Evolutionary conservation across 2,113 vertebrate genomes (phyloP).

Genomic region (Addax nasomaculatus): DNA sequence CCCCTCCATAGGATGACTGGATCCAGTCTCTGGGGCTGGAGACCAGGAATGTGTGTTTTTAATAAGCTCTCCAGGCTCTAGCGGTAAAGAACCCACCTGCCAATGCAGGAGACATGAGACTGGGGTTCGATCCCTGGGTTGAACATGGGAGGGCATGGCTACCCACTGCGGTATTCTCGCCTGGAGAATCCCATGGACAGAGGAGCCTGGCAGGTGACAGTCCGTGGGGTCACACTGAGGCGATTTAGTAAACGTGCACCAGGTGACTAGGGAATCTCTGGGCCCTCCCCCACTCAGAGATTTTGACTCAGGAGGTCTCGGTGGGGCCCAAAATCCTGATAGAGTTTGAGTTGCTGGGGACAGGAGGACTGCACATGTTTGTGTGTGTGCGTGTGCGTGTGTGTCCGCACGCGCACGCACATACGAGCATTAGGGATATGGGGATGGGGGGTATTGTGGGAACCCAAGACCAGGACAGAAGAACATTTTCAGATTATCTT

Average conservation of each 20-base stretch:
- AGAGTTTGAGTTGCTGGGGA: neutral
- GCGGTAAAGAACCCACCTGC: neutral
- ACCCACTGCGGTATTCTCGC: neutral
- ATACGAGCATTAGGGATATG: neutral
- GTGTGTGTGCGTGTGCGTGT: neutral
- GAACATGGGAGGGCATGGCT: neutral
- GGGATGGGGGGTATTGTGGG: neutral
- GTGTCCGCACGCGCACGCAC: accelerated
- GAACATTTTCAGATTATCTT: neutral
- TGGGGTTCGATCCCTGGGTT: neutral
- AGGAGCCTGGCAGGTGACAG: neutral
- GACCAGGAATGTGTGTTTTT: neutral
- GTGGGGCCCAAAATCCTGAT: neutral
- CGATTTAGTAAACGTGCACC: neutral
- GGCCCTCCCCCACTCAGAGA: neutral
- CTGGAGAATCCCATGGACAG: neutral
- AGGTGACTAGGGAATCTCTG: neutral
- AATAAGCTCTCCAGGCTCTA: neutral
- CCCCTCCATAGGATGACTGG: neutral
- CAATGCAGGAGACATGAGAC: neutral
- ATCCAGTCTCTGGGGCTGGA: neutral
- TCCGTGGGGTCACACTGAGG: neutral
- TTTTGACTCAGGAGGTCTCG: neutral
- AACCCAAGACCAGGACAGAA: neutral
- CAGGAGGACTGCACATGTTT: neutral